Conservation (phyloP, 2,888 invertebrate species). For the Mimumesa dahlbomi region DNA sequence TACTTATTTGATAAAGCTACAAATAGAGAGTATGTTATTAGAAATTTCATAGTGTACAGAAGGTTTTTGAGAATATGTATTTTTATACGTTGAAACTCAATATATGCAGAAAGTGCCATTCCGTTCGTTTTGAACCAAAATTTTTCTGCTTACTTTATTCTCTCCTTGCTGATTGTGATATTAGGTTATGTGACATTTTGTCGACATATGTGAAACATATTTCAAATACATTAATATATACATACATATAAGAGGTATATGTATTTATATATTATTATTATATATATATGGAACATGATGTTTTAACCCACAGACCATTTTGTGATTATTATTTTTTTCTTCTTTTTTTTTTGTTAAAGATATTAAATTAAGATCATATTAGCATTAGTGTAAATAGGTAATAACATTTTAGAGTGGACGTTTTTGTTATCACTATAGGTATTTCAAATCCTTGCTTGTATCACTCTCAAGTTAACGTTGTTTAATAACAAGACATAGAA, state of each 20-base stretch:
- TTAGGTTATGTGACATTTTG: conserved; percentile 74
- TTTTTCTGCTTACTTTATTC: conserved; percentile 69
- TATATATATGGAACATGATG: conserved; percentile 46
- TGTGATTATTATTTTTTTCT: conserved; percentile 67
- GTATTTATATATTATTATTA: conserved; percentile 49
- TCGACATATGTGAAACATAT: conserved; percentile 66
- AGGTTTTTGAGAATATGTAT: conserved; percentile 68
- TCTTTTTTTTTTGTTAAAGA: conserved; percentile 67
- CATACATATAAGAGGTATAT: conserved; percentile 44
- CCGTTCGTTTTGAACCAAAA: conserved; percentile 73
- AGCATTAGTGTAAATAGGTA: conserved; percentile 71
- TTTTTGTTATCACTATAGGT: conserved; percentile 63
- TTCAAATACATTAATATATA: conserved; percentile 54
- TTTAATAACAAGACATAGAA: conserved; percentile 36
- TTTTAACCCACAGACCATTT: conserved; percentile 67
- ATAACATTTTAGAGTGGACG: conserved; percentile 65
- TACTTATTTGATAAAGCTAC: conserved; percentile 65
- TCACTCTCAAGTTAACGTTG: conserved; percentile 47
- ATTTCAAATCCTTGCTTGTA: conserved; percentile 54
- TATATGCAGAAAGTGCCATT: conserved; percentile 75
- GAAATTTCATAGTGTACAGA: conserved; percentile 68
- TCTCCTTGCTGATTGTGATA: conserved; percentile 76
- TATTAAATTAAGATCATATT: conserved; percentile 66
- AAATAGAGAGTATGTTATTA: conserved; percentile 61
- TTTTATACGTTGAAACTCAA: conserved; percentile 71